These are phyloP conservation scores for Petroica traversi DNA, from an alignment of 2,113 vertebrate genomes.

Conservation along the genomic window DNA sequence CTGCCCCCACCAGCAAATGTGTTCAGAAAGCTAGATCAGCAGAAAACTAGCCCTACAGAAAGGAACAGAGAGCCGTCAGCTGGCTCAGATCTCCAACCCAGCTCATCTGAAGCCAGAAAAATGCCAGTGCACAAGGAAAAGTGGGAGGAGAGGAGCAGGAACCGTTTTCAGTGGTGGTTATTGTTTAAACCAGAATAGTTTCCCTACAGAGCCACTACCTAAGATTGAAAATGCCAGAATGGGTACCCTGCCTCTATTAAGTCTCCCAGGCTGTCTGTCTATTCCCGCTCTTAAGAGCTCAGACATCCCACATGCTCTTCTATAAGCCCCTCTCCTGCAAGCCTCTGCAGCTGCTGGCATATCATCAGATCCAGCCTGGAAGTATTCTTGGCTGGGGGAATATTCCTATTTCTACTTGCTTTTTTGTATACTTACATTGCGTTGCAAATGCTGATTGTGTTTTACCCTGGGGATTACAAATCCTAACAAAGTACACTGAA, in stretches of 20 bases:
- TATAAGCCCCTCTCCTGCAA: background rate
- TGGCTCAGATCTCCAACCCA: background rate
- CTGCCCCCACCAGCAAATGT: constrained; percentile 14
- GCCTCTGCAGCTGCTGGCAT: background rate
- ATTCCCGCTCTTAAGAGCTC: background rate
- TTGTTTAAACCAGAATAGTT: background rate
- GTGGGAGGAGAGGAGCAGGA: background rate
- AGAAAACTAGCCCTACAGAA: constrained; percentile 22
- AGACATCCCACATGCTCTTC: background rate
- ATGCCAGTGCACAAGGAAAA: background rate
- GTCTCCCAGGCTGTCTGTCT: background rate
- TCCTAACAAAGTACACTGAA: background rate
- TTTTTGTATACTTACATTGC: background rate
- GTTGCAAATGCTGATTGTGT: background rate
- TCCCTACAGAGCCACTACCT: background rate
- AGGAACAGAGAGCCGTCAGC: background rate
- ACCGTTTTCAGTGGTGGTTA: background rate
- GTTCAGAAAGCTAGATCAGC: constrained; percentile 42
- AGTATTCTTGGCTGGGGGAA: background rate
- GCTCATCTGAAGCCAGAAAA: constrained; percentile 44
- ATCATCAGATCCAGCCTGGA: background rate
- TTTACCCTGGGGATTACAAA: constrained; percentile 12
- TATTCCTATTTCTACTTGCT: background rate
- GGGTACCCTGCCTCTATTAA: background rate
- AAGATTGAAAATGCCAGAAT: background rate